These are phyloP conservation scores for Zygothrica quintamaculata DNA, from an alignment of 2,888 invertebrate genomes.

Conservation along the genomic window DNA sequence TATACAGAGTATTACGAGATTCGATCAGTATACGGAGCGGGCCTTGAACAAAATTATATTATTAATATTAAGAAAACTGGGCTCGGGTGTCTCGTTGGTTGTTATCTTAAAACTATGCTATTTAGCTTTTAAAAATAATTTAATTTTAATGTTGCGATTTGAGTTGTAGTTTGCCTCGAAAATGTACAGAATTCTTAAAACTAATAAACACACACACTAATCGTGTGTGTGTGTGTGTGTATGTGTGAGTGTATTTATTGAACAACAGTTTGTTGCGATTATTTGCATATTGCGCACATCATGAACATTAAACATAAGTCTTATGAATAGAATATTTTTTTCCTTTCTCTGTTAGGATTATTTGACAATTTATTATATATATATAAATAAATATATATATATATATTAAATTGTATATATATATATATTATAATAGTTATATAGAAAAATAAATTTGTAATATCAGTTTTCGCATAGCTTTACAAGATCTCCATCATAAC, in stretches of 20 bases:
- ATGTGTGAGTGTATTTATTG: conserved; percentile 17
- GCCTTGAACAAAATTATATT: conserved; percentile 27
- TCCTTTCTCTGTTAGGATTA: conserved; percentile 32
- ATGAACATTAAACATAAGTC: conserved; percentile 43
- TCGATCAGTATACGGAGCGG: conserved; percentile 1
- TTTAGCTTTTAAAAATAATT: conserved; percentile 58
- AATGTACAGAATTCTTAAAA: conserved; percentile 42
- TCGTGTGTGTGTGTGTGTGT: conserved; percentile 16
- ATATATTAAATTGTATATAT: conserved; percentile 25
- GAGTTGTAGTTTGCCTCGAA: conserved; percentile 17
- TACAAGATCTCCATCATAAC: conserved; percentile 36
- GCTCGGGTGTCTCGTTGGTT: conserved; percentile 65
- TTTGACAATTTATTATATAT: conserved; percentile 10
- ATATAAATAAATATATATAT: conserved; percentile 17
- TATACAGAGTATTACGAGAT: neutral
- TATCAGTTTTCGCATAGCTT: conserved; percentile 47
- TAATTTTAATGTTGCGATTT: conserved; percentile 40
- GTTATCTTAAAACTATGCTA: conserved; percentile 46
- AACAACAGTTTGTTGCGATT: conserved; percentile 57
- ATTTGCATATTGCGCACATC: conserved; percentile 56
- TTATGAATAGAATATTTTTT: neutral
- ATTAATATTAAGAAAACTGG: conserved; percentile 59
- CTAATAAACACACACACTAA: conserved; percentile 10
- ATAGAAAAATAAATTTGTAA: conserved; percentile 64
- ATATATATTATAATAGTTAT: conserved; percentile 24